These are phyloP conservation scores for Mimumesa dahlbomi DNA, from an alignment of 2,888 invertebrate species.

Conservation along the genomic window DNA sequence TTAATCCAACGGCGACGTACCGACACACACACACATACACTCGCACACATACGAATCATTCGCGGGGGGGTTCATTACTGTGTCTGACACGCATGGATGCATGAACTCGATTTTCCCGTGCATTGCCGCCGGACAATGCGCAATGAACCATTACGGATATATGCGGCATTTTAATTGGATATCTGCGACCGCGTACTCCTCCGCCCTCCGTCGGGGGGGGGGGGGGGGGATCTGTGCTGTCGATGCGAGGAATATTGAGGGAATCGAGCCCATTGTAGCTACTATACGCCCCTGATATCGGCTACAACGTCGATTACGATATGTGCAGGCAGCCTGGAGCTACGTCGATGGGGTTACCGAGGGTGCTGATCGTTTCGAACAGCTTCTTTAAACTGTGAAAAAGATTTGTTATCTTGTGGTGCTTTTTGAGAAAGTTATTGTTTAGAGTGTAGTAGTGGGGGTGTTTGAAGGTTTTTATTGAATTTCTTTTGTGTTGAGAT, in stretches of 20 bases:
- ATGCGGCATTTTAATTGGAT: constrained; percentile 25
- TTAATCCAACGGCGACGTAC: neutral
- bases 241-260: neutral
- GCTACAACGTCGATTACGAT: neutral
- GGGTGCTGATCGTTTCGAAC: too few relatives aligned
- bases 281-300: neutral
- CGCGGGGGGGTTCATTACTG: constrained; percentile 17
- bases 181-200: neutral
- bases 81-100: constrained; percentile 7
- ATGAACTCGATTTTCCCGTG: constrained; percentile 4
- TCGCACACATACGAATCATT: neutral
- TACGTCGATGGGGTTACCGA: neutral
- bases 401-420: too few relatives aligned
- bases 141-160: constrained; percentile 5
- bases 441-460: too few relatives aligned
- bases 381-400: too few relatives aligned
- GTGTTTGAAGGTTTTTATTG: too few relatives aligned
- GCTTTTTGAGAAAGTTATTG: too few relatives aligned
- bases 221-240: neutral
- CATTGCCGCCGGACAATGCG: neutral
- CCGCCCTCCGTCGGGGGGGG: neutral
- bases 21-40: neutral
- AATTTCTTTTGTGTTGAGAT: too few relatives aligned
- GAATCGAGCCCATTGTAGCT: constrained; percentile 4
- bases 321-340: too few relatives aligned